Conservation (phyloP, 2,797 vertebrate species). For the Helicolenus hilgendorfi region DNA sequence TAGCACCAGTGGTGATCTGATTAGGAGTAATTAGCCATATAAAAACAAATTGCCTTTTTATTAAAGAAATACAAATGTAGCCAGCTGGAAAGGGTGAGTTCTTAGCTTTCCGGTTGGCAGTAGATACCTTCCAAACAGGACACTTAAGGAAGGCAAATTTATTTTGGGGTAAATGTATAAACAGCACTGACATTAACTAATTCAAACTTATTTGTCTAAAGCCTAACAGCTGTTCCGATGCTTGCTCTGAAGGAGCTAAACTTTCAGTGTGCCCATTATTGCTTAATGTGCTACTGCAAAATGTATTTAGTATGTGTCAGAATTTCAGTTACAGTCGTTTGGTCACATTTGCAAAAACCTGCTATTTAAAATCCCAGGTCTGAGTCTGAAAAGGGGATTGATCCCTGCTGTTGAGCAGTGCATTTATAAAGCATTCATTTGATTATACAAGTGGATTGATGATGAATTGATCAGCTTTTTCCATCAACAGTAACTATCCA, state of each 20-base stretch:
- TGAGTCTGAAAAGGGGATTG: background rate
- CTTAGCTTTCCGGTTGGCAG: slow-evolving; percentile 2
- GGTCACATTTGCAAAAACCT: background rate
- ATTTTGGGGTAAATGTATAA: background rate
- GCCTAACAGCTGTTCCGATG: background rate
- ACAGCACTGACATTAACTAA: background rate
- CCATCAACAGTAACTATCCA: background rate
- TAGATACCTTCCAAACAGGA: background rate
- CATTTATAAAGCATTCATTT: background rate
- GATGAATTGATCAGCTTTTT: background rate
- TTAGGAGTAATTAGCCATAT: slow-evolving; percentile 8
- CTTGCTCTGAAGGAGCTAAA: background rate
- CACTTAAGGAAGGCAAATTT: background rate
- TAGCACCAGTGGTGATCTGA: slow-evolving; percentile 15
- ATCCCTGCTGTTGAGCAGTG: background rate
- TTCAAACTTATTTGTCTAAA: background rate
- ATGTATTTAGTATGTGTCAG: background rate
- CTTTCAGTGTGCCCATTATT: background rate
- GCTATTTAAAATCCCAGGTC: background rate
- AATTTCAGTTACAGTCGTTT: background rate
- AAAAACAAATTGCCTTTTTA: slow-evolving; percentile 21
- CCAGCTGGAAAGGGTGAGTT: slow-evolving; percentile 9
- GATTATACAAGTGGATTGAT: background rate
- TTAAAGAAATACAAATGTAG: slow-evolving; percentile 23
- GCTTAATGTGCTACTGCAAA: background rate